Evolutionary conservation across 2,797 vertebrate species (phyloP).

Genomic region (Neomorphus geoffroyi): DNA sequence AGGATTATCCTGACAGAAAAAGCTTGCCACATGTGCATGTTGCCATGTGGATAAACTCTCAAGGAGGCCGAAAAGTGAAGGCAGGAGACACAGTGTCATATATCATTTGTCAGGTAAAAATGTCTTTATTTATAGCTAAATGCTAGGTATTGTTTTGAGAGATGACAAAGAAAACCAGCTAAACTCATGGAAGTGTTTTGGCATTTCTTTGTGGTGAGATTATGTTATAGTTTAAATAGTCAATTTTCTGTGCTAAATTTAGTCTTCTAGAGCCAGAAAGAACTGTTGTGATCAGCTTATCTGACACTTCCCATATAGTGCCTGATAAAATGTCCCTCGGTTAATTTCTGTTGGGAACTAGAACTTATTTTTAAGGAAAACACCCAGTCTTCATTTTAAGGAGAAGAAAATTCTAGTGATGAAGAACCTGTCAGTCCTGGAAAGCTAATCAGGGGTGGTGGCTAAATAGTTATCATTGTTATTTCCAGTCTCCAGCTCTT

Average conservation of each 20-base stretch:
- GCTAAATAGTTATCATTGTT: not conserved
- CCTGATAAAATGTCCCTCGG: not conserved
- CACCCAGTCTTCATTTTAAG: not conserved
- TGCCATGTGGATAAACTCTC: slow-evolving; percentile 97
- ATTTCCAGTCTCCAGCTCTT: not conserved
- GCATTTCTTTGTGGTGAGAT: not conserved
- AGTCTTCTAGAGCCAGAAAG: not conserved
- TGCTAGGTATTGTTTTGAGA: not conserved
- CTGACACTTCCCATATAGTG: not conserved
- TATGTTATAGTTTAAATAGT: not conserved
- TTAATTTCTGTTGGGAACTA: not conserved
- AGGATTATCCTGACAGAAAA: slow-evolving; percentile 98
- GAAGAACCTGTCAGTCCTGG: not conserved
- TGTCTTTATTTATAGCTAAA: not conserved
- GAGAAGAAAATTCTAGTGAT: not conserved
- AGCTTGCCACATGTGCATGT: slow-evolving; percentile 94
- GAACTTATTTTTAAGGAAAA: not conserved
- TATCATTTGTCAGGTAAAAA: slow-evolving; percentile 93
- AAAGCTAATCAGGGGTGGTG: not conserved
- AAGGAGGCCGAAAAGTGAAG: slow-evolving; percentile 91
- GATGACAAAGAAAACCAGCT: not conserved
- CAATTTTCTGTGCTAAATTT: not conserved
- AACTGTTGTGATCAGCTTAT: not conserved
- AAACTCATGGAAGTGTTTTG: not conserved
- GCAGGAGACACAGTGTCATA: slow-evolving; percentile 96